Percentiles rank a stretch among this genome's conserved stretches.
Conservation (phyloP, 2,113 vertebrate genomes). For the Myocastor coypus region DNA sequence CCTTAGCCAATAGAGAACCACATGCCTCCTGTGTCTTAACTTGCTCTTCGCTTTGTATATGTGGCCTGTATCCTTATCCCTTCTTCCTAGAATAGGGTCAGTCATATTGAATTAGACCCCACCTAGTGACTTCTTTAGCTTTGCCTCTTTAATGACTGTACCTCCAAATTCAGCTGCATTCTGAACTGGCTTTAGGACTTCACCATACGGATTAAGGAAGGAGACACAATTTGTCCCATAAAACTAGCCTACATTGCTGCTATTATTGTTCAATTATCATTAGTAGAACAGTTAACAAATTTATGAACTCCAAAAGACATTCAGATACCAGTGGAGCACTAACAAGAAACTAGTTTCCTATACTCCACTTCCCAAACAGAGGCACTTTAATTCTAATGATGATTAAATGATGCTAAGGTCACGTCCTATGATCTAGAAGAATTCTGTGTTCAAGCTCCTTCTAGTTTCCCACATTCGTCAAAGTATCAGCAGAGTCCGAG, state of each 20-base stretch:
- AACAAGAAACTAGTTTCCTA: not conserved
- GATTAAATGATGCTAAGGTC: not conserved
- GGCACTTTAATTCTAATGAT: not conserved
- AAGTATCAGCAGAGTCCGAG: constrained; percentile 39
- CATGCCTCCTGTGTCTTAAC: not conserved
- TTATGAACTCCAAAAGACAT: constrained; percentile 11
- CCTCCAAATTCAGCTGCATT: not conserved
- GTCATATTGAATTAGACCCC: not conserved
- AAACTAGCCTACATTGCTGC: not conserved
- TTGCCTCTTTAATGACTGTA: not conserved
- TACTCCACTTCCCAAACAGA: constrained; percentile 47
- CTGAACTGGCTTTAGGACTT: not conserved
- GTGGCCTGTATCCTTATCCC: not conserved
- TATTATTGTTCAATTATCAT: not conserved
- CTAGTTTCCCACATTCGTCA: constrained; percentile 56
- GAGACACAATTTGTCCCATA: not conserved
- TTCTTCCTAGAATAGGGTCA: not conserved
- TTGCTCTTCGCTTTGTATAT: not conserved
- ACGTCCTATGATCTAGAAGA: constrained; percentile 19
- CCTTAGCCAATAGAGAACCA: not conserved
- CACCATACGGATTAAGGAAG: not conserved
- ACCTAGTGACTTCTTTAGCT: not conserved
- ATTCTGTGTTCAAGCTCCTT: constrained; percentile 37
- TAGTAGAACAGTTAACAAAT: not conserved
- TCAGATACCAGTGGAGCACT: not conserved